These are phyloP conservation scores for Caenorhabditis sp. DNA, from an alignment of 2,888 invertebrate species.

Conservation along the genomic window DNA sequence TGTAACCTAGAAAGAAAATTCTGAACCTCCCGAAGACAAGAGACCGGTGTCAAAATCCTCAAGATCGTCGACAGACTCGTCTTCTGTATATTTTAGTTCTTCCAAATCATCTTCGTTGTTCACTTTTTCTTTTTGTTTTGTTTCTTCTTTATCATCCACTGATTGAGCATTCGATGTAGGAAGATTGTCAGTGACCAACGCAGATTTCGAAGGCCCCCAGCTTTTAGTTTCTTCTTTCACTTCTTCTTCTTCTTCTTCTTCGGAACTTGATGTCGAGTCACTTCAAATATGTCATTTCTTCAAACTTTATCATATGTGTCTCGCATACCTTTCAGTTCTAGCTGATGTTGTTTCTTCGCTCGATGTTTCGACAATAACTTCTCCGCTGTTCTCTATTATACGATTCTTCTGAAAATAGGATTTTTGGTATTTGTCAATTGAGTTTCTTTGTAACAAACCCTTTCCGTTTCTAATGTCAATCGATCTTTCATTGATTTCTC, in stretches of 20 bases:
- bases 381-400: background rate
- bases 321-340: background rate
- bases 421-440: no score
- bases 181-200: slow-evolving; percentile 2
- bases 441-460: background rate
- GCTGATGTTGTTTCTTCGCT: background rate
- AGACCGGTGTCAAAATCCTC: slow-evolving; percentile 27
- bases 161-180: background rate
- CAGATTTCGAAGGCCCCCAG: slow-evolving; percentile 5
- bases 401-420: background rate
- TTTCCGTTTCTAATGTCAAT: background rate
- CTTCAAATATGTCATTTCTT: background rate
- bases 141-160: no score
- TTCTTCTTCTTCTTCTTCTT: background rate
- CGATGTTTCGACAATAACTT: background rate
- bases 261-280: background rate
- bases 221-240: no score
- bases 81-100: background rate
- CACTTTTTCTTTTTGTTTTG: background rate
- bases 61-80: slow-evolving; percentile 32
- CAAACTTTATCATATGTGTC: no score
- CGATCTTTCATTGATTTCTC: background rate
- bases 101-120: background rate
- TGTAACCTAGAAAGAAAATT: slow-evolving; percentile 17
- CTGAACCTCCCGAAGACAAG: slow-evolving; percentile 27